phyloP scores from a whole-genome alignment of 2,888 invertebrate species.

The Yponomeuta sedellus region DNA sequence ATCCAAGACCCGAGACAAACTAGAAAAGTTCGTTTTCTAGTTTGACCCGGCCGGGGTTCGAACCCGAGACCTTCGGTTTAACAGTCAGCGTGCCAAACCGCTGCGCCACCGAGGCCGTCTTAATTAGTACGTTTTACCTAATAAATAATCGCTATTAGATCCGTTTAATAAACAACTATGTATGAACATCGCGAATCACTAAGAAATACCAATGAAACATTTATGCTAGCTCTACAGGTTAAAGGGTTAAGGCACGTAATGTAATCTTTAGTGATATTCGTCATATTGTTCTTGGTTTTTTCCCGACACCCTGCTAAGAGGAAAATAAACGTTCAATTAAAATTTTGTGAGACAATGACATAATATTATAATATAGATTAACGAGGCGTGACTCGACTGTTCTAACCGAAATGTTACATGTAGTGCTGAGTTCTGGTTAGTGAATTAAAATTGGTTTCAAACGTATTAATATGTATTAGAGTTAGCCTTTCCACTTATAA shows the following conservation, averaged over 20 bases:
- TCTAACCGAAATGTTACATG: slow-evolving; percentile 38
- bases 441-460: slow-evolving; percentile 60
- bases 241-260: neutral
- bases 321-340: neutral
- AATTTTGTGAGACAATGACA: slow-evolving; percentile 56
- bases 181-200: too few relatives aligned
- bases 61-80: too few relatives aligned
- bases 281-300: neutral
- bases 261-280: neutral
- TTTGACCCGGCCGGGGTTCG: too few relatives aligned
- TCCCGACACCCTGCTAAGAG: neutral
- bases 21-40: too few relatives aligned
- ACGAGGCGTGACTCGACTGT: slow-evolving; percentile 71
- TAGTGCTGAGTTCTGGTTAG: slow-evolving; percentile 26
- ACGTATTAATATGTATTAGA: slow-evolving; percentile 68
- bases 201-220: too few relatives aligned
- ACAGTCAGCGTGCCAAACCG: too few relatives aligned
- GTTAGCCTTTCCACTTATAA: slow-evolving; percentile 52
- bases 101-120: too few relatives aligned
- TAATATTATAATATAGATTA: slow-evolving; percentile 74
- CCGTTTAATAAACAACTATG: too few relatives aligned
- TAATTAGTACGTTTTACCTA: too few relatives aligned
- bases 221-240: too few relatives aligned
- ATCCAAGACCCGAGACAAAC: too few relatives aligned
- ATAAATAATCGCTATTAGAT: too few relatives aligned